Evolutionary conservation across 2,888 invertebrate genomes (phyloP).

Genomic region (Zygothrica quintamaculata): DNA sequence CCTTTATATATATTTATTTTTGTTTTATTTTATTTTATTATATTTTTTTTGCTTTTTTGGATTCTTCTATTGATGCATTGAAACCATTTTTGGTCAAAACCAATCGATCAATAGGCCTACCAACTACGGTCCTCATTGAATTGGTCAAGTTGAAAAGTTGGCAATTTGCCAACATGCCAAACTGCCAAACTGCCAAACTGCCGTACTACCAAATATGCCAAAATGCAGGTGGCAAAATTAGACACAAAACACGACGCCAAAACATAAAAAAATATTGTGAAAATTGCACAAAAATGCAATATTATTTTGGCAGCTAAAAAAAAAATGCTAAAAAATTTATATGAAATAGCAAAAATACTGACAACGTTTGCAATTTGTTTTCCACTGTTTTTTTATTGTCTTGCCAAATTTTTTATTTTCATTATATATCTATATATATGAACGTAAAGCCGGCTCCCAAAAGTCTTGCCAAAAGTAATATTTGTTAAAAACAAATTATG

Average conservation of each 20-base stretch:
- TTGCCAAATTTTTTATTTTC: conserved; percentile 47
- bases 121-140: conserved; percentile 53
- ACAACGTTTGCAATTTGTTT: conserved; percentile 52
- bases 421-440: conserved; percentile 43
- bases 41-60: too few relatives aligned
- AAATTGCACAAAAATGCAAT: conserved; percentile 59
- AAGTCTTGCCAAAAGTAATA: conserved; percentile 75
- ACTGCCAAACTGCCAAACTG: conserved; percentile 60
- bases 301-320: conserved; percentile 35
- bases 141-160: conserved; percentile 52
- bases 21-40: too few relatives aligned
- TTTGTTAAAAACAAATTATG: conserved; percentile 41
- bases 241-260: conserved; percentile 71
- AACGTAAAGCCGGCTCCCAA: conserved; percentile 65
- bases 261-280: conserved; percentile 37
- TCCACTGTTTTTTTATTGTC: conserved; percentile 21
- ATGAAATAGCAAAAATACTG: conserved; percentile 24
- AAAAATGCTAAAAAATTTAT: conserved; percentile 34
- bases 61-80: conserved; percentile 50
- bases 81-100: conserved; percentile 72
- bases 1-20: too few relatives aligned
- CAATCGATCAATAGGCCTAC: conserved; percentile 74
- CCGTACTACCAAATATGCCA: conserved; percentile 70
- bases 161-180: conserved; percentile 70
- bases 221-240: conserved; percentile 80